phyloP scores from a whole-genome alignment of 2,113 vertebrate species.

The Dascyllus trimaculatus region DNA sequence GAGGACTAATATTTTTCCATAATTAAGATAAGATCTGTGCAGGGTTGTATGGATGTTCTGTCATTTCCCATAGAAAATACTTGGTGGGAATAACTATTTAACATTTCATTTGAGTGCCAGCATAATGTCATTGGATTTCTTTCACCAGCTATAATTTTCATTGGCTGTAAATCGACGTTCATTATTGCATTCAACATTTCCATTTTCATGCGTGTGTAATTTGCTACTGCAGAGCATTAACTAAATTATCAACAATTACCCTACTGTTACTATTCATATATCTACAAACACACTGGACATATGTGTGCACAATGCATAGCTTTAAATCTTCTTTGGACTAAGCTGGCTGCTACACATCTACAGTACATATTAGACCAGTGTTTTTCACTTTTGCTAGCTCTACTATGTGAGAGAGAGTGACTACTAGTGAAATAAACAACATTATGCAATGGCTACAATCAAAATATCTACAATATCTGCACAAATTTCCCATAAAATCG shows the following conservation, averaged over 20 bases:
- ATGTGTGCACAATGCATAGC: neutral
- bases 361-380: neutral
- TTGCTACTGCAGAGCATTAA: neutral
- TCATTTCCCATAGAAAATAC: conserved; percentile 44
- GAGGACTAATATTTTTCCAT: conserved; percentile 60
- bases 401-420: neutral
- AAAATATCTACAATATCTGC: neutral
- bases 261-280: conserved; percentile 12
- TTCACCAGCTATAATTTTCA: neutral
- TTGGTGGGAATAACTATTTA: conserved; percentile 10
- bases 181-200: conserved; percentile 35
- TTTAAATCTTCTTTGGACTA: neutral
- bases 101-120: conserved; percentile 13
- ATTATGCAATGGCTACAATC: neutral
- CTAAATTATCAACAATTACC: conserved; percentile 20
- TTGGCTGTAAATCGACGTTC: conserved; percentile 10
- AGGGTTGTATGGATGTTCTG: conserved; percentile 32
- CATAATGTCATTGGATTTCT: conserved; percentile 25
- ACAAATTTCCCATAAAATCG: neutral
- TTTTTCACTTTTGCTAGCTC: neutral
- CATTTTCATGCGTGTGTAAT: conserved; percentile 18
- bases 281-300: neutral
- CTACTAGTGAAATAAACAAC: neutral
- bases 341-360: neutral
- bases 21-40: conserved; percentile 64